A percentile compares a stretch with the other conserved stretches of the same genome.
phyloP scores from a whole-genome alignment of 2,888 invertebrate genomes.

The Uloborus plumipes region DNA sequence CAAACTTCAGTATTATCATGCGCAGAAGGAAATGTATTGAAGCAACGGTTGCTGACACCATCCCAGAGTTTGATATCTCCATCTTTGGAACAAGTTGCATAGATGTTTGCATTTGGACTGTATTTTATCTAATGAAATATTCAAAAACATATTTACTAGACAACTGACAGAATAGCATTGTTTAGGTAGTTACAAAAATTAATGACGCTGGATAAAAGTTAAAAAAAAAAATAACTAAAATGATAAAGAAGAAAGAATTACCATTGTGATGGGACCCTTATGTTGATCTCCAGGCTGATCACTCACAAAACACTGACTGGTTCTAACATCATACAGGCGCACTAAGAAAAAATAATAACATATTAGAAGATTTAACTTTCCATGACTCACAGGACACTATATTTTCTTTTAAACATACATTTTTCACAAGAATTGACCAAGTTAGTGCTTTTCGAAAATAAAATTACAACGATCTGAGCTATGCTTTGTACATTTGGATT shows the following conservation, averaged over 20 bases:
- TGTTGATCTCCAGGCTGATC: conserved; percentile 81
- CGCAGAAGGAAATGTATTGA: conserved; percentile 92
- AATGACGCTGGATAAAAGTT: background rate
- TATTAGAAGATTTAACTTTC: no score
- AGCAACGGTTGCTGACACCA: conserved; percentile 91
- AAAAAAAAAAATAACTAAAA: background rate
- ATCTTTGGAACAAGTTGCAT: conserved; percentile 90
- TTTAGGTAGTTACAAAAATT: background rate
- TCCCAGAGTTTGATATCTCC: conserved; percentile 98
- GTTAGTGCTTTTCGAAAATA: no score
- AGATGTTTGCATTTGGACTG: conserved; percentile 80
- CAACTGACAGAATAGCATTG: background rate
- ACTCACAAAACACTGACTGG: conserved; percentile 95
- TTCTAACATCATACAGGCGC: conserved; percentile 93
- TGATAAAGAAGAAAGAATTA: conserved; percentile 50
- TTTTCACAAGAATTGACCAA: no score
- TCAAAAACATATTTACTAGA: conserved; percentile 5
- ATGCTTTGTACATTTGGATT: no score
- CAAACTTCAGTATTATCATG: conserved; percentile 96
- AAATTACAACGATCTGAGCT: no score
- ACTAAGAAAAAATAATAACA: conserved; percentile 72
- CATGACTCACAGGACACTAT: no score
- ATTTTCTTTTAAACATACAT: no score
- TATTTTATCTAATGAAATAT: conserved; percentile 73
- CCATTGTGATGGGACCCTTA: conserved; percentile 72